phyloP scores from a whole-genome alignment of 2,797 vertebrate species.

The Manis javanica region DNA sequence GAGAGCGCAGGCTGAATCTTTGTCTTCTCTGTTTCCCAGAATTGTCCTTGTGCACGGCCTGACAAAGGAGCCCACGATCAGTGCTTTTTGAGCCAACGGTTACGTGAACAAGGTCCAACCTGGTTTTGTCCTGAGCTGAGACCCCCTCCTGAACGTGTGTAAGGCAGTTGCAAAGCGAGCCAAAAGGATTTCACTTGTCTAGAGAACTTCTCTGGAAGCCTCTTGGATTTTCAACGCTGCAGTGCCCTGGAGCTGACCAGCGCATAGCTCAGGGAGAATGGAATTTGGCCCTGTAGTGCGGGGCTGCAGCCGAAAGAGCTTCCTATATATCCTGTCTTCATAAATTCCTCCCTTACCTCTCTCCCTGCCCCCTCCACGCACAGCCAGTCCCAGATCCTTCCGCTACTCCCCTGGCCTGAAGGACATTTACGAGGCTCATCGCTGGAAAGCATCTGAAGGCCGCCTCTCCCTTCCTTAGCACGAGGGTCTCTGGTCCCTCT shows the following conservation, averaged over 20 bases:
- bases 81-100: neutral
- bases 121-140: neutral
- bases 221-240: neutral
- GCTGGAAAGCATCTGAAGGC: neutral
- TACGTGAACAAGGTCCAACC: neutral
- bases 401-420: neutral
- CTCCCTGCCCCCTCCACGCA: neutral
- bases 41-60: neutral
- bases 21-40: neutral
- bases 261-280: neutral
- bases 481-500: neutral
- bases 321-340: neutral
- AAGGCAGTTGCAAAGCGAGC: neutral
- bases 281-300: neutral
- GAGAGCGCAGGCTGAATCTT: neutral
- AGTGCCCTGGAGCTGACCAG: neutral
- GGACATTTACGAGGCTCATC: slow-evolving; percentile 61
- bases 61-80: rapidly evolving
- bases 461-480: slow-evolving; percentile 19
- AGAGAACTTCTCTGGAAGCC: neutral
- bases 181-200: neutral
- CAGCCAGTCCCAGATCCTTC: neutral
- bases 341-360: neutral
- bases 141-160: neutral
- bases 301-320: neutral